Conservation (phyloP, 2,113 vertebrate genomes). For the Tachycineta bicolor region DNA sequence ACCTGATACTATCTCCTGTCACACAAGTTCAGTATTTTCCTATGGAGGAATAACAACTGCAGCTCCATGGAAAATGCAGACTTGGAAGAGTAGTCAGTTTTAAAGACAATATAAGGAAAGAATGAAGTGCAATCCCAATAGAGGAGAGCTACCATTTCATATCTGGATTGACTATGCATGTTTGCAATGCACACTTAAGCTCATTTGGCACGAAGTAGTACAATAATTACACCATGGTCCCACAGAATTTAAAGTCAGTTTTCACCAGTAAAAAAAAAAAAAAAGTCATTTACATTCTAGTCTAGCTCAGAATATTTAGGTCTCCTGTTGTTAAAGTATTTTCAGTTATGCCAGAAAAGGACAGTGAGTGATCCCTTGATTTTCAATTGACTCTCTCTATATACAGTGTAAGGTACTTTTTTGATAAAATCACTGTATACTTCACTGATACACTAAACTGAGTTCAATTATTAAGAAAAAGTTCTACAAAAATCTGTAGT, state of each 20-base stretch:
- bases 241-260: not conserved
- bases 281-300: not conserved
- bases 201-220: not conserved
- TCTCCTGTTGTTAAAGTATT: slow-evolving; percentile 15
- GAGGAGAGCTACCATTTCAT: not conserved
- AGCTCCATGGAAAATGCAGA: not conserved
- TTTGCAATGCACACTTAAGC: not conserved
- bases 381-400: not conserved
- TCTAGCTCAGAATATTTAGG: not conserved
- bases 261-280: not conserved
- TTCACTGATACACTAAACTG: not conserved
- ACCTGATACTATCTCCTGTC: not conserved
- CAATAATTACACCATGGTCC: not conserved
- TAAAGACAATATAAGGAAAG: not conserved
- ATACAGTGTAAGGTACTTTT: not conserved
- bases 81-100: not conserved
- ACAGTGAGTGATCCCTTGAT: not conserved
- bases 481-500: not conserved
- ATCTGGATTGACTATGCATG: not conserved
- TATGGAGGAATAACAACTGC: not conserved
- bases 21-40: not conserved
- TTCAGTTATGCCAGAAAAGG: not conserved
- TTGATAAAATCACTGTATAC: not conserved
- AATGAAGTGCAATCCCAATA: not conserved
- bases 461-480: not conserved